Conservation (phyloP, 1,140 invertebrate genomes). For the Hylaeus anthracinus region DNA sequence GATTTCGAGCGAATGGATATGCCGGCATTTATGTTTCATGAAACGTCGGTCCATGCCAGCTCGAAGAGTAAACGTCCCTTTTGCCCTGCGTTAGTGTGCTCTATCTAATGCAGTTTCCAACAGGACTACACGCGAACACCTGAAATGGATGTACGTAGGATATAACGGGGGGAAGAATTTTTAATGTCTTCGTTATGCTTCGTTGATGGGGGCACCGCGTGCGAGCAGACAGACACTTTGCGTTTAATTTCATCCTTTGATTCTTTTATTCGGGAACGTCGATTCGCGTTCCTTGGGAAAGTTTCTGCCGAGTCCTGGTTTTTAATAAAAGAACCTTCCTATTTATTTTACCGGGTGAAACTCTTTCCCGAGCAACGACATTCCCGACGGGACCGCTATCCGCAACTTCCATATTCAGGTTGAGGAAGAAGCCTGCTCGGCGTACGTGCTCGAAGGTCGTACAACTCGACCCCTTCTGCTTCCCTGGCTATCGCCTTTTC, state of each 20-base stretch:
- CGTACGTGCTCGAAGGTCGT: slow-evolving; percentile 19
- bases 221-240: not conserved
- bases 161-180: not conserved
- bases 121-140: slow-evolving; percentile 17
- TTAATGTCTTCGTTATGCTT: not conserved
- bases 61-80: slow-evolving; percentile 45
- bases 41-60: slow-evolving; percentile 25
- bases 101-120: slow-evolving; percentile 54
- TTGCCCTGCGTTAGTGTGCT: slow-evolving; percentile 34
- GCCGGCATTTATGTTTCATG: slow-evolving; percentile 49
- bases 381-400: not conserved
- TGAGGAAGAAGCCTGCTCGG: slow-evolving; percentile 23
- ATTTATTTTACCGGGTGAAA: not conserved
- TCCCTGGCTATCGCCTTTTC: not conserved
- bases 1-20: slow-evolving; percentile 37
- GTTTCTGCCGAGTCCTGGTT: not conserved
- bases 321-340: slow-evolving; percentile 3
- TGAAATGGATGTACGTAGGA: no score
- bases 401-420: slow-evolving; percentile 25
- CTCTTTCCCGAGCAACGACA: not conserved
- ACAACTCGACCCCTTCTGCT: not conserved
- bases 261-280: not conserved
- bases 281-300: not conserved
- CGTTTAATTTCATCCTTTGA: not conserved
- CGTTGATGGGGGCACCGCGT: not conserved